Evolutionary conservation across 2,888 invertebrate genomes (phyloP), one percentile per base, ranked within the genome.

Genomic region (Phyllotreta striolata): DNA sequence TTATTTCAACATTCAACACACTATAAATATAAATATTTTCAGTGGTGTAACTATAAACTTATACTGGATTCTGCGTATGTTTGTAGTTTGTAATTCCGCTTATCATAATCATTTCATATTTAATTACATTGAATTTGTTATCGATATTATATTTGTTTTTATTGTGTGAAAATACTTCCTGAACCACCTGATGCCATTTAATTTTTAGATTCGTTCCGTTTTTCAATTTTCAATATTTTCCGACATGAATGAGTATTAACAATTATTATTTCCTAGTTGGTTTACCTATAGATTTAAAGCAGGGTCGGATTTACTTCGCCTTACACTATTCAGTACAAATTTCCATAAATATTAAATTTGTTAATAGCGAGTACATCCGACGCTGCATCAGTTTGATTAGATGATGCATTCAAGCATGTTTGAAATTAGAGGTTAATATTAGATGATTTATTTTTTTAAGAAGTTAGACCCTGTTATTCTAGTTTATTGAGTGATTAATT

Each of bases 111-210:
- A 57, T 62, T 52, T 37, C 14, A 39, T 52, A 52, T 10, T 4
- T 41, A 41, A 9, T 10, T 41, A 41, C 39, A 52, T 52, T 39
- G 13, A 52, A 38, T 34, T 55, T 8, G 52, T 38, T 35, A 49
- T 62, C 34, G 44, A 46, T 55, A 51, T 56, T 47, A 57, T 47
- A 62, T 62, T n/a, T n/a, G 49, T 39, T 55, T 49, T 56, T 54
- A 52, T 55, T 59, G 58, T 59, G 58, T 65, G 65, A 68, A 68
- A 66, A 68, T 63, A 56, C 65, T 66, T 68, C 67, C 67, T 68
- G 67, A 66, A 58, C 51, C 52, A 60, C 49, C 62, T 24, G 4
- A 24, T 24, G 24, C 4, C 24, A 51, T 58, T 44, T 49, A 47
- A 55, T 41, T 58, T 62, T 43, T 34, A 24, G 24, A 39, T 64